A percentile compares a stretch with the other conserved stretches of the same genome.
phyloP scores from a whole-genome alignment of 53 echinoderm and acorn worm genomes.

The Actinopyga echinites region DNA sequence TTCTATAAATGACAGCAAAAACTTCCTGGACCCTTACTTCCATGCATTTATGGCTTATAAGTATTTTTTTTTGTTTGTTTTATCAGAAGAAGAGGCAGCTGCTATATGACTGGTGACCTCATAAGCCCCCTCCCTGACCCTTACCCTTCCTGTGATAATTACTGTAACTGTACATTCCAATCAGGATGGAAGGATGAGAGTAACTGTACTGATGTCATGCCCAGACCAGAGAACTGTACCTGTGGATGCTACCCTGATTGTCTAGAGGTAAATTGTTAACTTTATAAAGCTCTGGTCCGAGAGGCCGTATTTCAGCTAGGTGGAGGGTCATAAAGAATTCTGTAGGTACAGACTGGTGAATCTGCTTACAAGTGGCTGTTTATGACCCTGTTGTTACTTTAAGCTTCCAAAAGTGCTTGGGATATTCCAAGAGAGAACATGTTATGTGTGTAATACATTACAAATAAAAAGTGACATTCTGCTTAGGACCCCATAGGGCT shows the following conservation, averaged over 20 bases:
- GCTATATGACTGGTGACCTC: conserved; percentile 71
- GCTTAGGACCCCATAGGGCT: too few relatives aligned
- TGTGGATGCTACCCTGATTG: conserved; percentile 80
- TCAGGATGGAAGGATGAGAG: conserved; percentile 26
- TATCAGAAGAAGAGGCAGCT: conserved; percentile 65
- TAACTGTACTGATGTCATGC: conserved; percentile 68
- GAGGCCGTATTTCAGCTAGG: background rate
- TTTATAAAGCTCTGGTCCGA: background rate
- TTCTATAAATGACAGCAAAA: too few relatives aligned
- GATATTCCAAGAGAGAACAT: too few relatives aligned
- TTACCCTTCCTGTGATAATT: conserved; percentile 63
- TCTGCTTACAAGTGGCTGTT: too few relatives aligned
- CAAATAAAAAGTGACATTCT: too few relatives aligned
- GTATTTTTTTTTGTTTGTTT: background rate
- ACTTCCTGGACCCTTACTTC: too few relatives aligned
- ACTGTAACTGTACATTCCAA: conserved; percentile 73
- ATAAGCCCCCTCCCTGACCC: conserved; percentile 42
- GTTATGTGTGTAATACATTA: too few relatives aligned
- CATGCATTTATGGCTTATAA: too few relatives aligned
- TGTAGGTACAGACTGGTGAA: too few relatives aligned
- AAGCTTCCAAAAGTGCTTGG: too few relatives aligned
- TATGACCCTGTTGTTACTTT: too few relatives aligned
- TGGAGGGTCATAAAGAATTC: too few relatives aligned
- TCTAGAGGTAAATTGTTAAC: conserved; percentile 37
- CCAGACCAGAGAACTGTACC: conserved; percentile 73